Base-by-base conservation (phyloP, 2,113 vertebrate genomes). In the Centrocercus urophasianus region DNA sequence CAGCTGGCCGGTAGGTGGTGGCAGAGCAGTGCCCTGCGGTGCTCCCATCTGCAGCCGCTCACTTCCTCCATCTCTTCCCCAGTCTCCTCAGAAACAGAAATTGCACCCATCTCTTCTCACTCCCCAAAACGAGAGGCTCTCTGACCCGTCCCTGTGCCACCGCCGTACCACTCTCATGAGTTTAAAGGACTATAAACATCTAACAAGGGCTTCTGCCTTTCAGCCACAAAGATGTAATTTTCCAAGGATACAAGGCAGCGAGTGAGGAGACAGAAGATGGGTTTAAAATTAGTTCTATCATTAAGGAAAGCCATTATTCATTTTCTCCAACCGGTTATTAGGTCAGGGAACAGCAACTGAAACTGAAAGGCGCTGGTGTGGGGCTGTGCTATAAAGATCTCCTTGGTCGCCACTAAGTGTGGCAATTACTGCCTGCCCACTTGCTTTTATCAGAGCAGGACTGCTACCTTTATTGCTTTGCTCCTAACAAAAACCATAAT, bases 201-300 rank as follows among this genome's bases (percentile, higher is more conserved):
- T 71, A 80, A 22, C 71, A 88, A 48, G 43, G 2, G 65, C 70
- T 95, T 94, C 80, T 88, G 59, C 67, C 83, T 93, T 93, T 94
- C 60, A 86, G 76, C 60, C 64, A 90, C 71, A 77, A 61, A 77
- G 90, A 48, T 42, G 24, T 66, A 54, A 92, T 50, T 60, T 78
- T 56, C 42, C 61, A 77, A 74, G 8, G 47, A 50, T 50, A 47
- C 45, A 36, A 73, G 19, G 60, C 50, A 63, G 76, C 0, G 1
- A 66, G 76, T 0, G 1, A 88, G 50, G 30, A 88, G 69, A 83
- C 79, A 52, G 83, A 93, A 88, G 57, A 25, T 2, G 16, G 21
- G 13, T 63, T 91, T 94, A 80, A 93, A 88, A 74, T 38, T 12
- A 85, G 63, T 74, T 86, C 90, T 88, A 91, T 63, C 11, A 74